Conservation (phyloP, 2,797 vertebrate genomes). For the Setipinna tenuifilis region DNA sequence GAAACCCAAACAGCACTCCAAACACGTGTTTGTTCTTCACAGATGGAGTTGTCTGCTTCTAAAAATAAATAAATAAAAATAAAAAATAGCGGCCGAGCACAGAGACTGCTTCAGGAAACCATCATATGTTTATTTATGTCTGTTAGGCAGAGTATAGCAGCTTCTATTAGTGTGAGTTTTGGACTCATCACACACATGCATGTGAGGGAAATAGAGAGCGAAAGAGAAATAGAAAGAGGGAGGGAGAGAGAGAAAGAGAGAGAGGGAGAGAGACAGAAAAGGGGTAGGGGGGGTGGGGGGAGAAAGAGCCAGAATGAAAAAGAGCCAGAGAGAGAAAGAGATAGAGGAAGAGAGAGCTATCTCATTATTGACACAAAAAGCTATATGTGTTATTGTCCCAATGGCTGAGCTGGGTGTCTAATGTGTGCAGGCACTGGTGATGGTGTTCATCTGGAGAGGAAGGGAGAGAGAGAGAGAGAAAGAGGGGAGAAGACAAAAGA, state of each 20-base stretch:
- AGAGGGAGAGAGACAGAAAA: neutral
- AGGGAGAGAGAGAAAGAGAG: neutral
- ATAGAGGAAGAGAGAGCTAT: neutral
- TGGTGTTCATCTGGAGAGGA: neutral
- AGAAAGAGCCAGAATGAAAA: neutral
- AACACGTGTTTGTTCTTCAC: slow-evolving; percentile 22
- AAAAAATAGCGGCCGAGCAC: neutral
- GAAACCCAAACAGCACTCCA: neutral
- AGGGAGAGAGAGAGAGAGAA: neutral
- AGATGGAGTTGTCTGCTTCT: slow-evolving; percentile 6
- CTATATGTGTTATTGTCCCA: neutral
- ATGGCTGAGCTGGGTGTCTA: neutral
- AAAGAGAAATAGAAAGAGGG: neutral
- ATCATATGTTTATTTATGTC: slow-evolving; percentile 6
- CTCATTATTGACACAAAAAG: slow-evolving; percentile 22
- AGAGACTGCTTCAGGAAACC: neutral
- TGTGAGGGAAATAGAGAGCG: neutral
- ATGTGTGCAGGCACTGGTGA: neutral
- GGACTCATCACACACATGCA: neutral
- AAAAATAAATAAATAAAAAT: neutral
- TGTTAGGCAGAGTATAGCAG: neutral
- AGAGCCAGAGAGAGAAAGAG: neutral
- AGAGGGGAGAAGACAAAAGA: neutral
- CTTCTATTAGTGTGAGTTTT: neutral
- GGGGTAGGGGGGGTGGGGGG: neutral